phyloP scores from a whole-genome alignment of 35 echinoderm and acorn worm species.

The Heliocidaris erythrogramma region DNA sequence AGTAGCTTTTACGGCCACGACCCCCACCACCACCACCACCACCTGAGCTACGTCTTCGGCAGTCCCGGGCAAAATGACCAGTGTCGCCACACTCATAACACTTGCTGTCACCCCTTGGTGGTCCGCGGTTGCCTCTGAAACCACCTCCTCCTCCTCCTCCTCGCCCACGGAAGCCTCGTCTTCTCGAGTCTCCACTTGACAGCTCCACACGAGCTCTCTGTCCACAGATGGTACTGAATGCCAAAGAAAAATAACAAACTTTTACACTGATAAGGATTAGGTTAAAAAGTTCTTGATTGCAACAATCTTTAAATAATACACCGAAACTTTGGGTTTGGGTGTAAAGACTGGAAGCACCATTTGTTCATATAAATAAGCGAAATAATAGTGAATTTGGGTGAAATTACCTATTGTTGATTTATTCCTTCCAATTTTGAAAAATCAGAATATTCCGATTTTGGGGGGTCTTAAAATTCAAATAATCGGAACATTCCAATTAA shows the following conservation, averaged over 20 bases:
- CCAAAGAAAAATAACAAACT: background rate
- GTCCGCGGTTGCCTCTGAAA: slow-evolving; percentile 8
- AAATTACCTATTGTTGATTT: too few species aligned
- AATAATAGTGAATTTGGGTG: too few species aligned
- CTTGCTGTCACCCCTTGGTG: slow-evolving; percentile 50
- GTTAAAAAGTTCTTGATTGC: background rate
- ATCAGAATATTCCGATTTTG: too few species aligned
- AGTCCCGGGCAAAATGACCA: slow-evolving; percentile 75
- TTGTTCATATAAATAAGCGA: too few species aligned
- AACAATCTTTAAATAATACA: background rate
- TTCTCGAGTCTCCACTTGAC: slow-evolving; percentile 42
- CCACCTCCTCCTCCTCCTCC: slow-evolving; percentile 30
- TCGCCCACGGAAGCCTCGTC: slow-evolving; percentile 22
- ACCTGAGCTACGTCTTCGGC: background rate
- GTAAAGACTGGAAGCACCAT: too few species aligned
- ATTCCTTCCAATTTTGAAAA: too few species aligned
- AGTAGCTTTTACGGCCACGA: background rate
- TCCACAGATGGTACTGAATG: slow-evolving; percentile 52
- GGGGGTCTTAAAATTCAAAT: too few species aligned
- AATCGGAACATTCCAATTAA: too few species aligned
- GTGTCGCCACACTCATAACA: slow-evolving; percentile 72
- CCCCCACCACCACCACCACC: background rate
- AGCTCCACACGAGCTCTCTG: slow-evolving; percentile 62
- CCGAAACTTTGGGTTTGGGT: too few species aligned
- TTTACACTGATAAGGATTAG: background rate